Base-by-base conservation (phyloP, 2,888 invertebrate genomes). In the Charanyca ferruginea region DNA sequence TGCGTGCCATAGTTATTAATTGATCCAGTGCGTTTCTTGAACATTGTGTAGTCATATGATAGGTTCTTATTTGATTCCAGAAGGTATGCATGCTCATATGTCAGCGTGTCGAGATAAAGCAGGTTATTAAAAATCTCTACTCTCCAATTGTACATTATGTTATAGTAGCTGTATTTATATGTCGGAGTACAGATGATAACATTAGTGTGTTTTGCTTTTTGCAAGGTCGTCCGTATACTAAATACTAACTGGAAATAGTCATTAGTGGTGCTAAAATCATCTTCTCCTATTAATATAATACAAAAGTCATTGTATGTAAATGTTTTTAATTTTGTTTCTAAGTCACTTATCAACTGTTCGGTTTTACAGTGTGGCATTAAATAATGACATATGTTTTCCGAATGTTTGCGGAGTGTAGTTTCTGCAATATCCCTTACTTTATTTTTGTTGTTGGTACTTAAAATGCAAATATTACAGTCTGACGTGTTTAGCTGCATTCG, bases 101-200 rank as follows among this genome's bases (percentile, higher is more conserved):
- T n/a, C n/a, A n/a, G n/a, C n/a, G n/a, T n/a, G n/a, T n/a, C 48
- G 4, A 18, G 2, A 49, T 49, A 49, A 49, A 49, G 48, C 22
- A 49, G n/a, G 11, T 49, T 49, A 28, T 49, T 49, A 13, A 28
- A 49, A 5, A 18, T 2, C 11, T 49, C 18, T 2, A 28, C 13
- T 28, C 49, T 49, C 11, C 11, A 28, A 49, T 49, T 49, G 13
- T 28, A 49, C 49, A 49, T 49, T 18, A 11, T 49, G 25, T 49
- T 49, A 18, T 6, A 49, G 5, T 49, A 2, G 18, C 13, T 28
- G 11, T 8, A 18, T 28, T 49, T 28, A 49, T 49, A 47, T 8
- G n/a, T n/a, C n/a, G n/a, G 49, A 49, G 49, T 18, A 49, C 49
- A 49, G 28, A 47, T 8, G 8, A 28, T 49, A 28, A 49, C 13